Evolutionary conservation across 2,888 invertebrate species (phyloP).

Genomic region (Xanthia icteritia): DNA sequence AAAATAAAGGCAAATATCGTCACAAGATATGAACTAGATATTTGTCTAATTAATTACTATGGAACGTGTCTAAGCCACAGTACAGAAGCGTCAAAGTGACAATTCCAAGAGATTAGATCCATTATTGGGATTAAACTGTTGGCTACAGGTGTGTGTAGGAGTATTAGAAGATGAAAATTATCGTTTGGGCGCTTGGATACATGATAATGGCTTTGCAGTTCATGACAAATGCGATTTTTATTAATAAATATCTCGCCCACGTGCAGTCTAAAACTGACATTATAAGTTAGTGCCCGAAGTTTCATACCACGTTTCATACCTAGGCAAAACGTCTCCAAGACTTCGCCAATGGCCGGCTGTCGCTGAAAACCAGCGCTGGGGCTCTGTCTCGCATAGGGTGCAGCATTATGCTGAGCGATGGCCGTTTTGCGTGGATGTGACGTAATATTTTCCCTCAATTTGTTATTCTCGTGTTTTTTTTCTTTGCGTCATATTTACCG

Average conservation of each 20-base stretch:
- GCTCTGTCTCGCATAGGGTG: no score
- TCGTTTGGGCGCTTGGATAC: no score
- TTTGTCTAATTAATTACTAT: conserved; percentile 49
- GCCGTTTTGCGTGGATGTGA: no score
- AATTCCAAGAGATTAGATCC: conserved; percentile 51
- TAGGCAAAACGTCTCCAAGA: not conserved
- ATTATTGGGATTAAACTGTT: conserved; percentile 48
- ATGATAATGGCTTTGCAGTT: no score
- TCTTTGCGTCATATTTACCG: no score
- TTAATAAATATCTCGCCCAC: not conserved
- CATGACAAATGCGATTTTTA: conserved; percentile 5
- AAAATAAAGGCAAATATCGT: not conserved
- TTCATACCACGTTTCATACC: not conserved
- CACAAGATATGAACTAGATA: conserved; percentile 22
- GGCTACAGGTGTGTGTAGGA: not conserved
- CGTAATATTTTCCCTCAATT: no score
- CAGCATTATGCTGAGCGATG: no score
- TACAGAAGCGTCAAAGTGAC: conserved; percentile 26
- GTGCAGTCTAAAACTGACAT: not conserved
- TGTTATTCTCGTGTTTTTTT: no score
- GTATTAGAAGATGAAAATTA: not conserved
- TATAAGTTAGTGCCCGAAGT: not conserved
- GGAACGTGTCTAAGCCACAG: conserved; percentile 17
- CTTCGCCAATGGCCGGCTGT: no score
- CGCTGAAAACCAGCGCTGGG: no score